phyloP scores from a whole-genome alignment of 2,888 invertebrate genomes.

The Melinaea menophilus region DNA sequence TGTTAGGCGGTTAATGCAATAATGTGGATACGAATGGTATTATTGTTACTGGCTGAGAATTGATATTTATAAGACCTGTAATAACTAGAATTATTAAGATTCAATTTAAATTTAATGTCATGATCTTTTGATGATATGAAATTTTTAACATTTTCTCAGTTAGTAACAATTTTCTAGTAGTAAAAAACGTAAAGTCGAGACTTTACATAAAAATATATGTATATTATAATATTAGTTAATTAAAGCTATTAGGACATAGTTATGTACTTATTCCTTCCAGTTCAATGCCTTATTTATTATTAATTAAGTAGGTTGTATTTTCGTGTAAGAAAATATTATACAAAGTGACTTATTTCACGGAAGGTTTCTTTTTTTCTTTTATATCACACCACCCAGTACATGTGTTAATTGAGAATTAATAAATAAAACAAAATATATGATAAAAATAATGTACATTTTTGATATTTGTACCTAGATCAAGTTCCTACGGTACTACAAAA shows the following conservation, averaged over 20 bases:
- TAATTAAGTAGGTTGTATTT: constrained; percentile 43
- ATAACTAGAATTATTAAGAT: too few relatives aligned
- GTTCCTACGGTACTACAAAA: background rate
- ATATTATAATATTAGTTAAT: constrained; percentile 21
- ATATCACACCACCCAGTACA: background rate
- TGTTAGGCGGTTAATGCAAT: constrained; percentile 20
- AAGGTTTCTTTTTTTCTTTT: background rate
- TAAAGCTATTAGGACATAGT: constrained; percentile 22
- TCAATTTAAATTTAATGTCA: too few relatives aligned
- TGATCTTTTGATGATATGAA: background rate
- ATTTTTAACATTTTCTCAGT: background rate
- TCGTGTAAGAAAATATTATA: constrained; percentile 18
- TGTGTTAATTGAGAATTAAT: background rate
- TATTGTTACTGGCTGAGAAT: constrained; percentile 19
- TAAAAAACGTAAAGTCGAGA: background rate
- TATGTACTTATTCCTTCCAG: constrained; percentile 62
- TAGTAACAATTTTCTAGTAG: background rate
- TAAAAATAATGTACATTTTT: background rate
- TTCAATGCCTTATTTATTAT: constrained; percentile 70
- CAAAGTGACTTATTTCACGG: constrained; percentile 3
- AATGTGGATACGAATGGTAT: constrained; percentile 3
- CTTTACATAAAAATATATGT: constrained; percentile 13
- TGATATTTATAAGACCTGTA: background rate
- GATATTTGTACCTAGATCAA: background rate
- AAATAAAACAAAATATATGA: background rate